Evolutionary conservation across 2,113 vertebrate genomes (phyloP).

Genomic region (Callorhinus ursinus): DNA sequence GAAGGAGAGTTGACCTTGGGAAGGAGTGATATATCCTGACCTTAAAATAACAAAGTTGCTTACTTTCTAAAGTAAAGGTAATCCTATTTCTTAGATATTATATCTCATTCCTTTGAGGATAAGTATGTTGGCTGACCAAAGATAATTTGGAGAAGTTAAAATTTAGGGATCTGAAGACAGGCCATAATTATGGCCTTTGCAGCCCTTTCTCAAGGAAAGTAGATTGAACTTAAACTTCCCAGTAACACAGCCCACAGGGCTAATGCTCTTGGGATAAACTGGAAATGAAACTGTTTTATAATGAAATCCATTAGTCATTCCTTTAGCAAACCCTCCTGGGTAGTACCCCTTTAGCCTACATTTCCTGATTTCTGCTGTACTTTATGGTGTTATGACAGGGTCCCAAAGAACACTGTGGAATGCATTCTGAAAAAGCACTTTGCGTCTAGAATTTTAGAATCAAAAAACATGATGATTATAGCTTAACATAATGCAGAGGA

Average conservation of each 20-base stretch:
- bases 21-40: neutral
- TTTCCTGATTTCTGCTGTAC: neutral
- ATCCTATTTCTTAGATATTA: neutral
- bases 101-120: neutral
- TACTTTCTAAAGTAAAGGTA: slow-evolving; percentile 9
- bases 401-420: neutral
- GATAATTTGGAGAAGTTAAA: slow-evolving; percentile 40
- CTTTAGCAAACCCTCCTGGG: neutral
- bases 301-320: slow-evolving; percentile 40
- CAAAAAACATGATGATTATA: slow-evolving; percentile 52
- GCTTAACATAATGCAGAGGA: slow-evolving; percentile 63
- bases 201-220: neutral
- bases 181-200: neutral
- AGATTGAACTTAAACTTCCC: neutral
- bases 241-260: neutral
- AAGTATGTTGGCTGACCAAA: neutral
- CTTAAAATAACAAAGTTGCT: slow-evolving; percentile 15
- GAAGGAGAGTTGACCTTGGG: neutral
- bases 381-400: neutral
- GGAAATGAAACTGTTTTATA: neutral
- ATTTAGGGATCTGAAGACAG: neutral
- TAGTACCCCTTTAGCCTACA: neutral
- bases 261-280: neutral
- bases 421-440: neutral
- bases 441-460: slow-evolving; percentile 22